Conservation (phyloP, 2,888 invertebrate genomes). For the Cryptocephalus primarius region DNA sequence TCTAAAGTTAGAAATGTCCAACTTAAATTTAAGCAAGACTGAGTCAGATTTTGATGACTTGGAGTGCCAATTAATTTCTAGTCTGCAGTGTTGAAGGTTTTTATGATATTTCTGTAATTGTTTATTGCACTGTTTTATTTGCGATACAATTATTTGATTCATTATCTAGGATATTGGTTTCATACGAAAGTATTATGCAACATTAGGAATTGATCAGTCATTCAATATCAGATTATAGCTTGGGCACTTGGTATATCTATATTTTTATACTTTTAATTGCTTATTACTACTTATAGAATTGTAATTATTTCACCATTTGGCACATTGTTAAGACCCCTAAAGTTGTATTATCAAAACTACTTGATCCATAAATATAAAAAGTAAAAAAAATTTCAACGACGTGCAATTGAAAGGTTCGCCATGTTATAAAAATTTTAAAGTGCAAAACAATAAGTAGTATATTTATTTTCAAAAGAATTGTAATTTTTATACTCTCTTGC, state of each 20-base stretch:
- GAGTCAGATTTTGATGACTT: conserved; percentile 22
- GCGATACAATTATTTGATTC: no score
- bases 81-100: conserved; percentile 21
- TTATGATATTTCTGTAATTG: background rate
- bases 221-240: conserved; percentile 1
- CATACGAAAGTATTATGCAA: conserved; percentile 4
- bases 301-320: conserved; percentile 8
- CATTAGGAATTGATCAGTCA: conserved; percentile 7
- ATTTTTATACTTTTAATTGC: conserved; percentile 11
- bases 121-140: no score
- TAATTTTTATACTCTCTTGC: conserved; percentile 12
- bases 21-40: conserved; percentile 17
- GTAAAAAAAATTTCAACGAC: background rate
- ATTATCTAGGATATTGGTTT: background rate
- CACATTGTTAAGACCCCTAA: conserved; percentile 6
- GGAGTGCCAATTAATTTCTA: conserved; percentile 32
- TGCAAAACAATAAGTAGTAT: conserved; percentile 13
- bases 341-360: background rate
- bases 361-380: conserved; percentile 1
- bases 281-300: conserved; percentile 9
- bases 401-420: conserved; percentile 1
- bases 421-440: conserved; percentile 8
- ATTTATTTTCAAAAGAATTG: conserved; percentile 12
- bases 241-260: conserved; percentile 1
- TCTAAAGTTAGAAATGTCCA: background rate